A percentile compares a stretch with the other conserved stretches of the same genome.
Conservation (phyloP, 2,888 invertebrate species). For the Lochmaea crataegi region DNA sequence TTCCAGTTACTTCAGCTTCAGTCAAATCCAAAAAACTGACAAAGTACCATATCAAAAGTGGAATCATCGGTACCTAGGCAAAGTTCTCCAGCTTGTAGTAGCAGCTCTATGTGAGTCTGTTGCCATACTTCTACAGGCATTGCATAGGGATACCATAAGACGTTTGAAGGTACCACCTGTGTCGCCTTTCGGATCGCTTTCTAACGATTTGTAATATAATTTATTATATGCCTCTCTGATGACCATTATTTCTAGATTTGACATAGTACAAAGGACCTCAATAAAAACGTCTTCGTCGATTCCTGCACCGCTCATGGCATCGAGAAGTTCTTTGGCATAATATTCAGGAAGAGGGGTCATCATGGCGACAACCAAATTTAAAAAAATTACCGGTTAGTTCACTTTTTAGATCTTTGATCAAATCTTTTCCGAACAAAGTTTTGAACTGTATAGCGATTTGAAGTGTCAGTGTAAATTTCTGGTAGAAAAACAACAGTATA, state of each 20-base stretch:
- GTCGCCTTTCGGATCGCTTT: conserved; percentile 80
- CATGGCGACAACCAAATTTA: conserved; percentile 81
- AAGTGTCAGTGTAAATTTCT: conserved; percentile 88
- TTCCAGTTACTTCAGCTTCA: too few relatives aligned
- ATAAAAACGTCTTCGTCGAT: conserved; percentile 88
- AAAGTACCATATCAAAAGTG: conserved; percentile 85
- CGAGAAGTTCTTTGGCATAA: conserved; percentile 85
- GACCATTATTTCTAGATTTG: conserved; percentile 84
- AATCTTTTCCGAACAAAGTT: conserved; percentile 87
- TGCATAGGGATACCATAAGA: conserved; percentile 86
- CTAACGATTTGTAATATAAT: conserved; percentile 54
- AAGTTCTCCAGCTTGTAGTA: conserved; percentile 78
- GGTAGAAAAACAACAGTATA: too few relatives aligned
- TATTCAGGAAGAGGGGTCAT: conserved; percentile 88
- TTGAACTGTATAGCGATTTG: conserved; percentile 86
- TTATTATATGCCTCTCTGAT: conserved; percentile 82
- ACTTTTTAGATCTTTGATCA: conserved; percentile 86
- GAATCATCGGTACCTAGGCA: conserved; percentile 87
- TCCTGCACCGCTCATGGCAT: conserved; percentile 86
- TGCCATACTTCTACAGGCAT: conserved; percentile 80
- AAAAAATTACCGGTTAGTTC: conserved; percentile 92
- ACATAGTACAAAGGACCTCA: conserved; percentile 89
- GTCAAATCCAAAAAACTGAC: too few relatives aligned
- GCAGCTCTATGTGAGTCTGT: conserved; percentile 78
- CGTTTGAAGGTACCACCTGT: conserved; percentile 93